Evolutionary conservation across 2,113 vertebrate genomes (phyloP), one percentile per base, ranked within the genome.

Genomic region (Psilopogon haemacephalus): DNA sequence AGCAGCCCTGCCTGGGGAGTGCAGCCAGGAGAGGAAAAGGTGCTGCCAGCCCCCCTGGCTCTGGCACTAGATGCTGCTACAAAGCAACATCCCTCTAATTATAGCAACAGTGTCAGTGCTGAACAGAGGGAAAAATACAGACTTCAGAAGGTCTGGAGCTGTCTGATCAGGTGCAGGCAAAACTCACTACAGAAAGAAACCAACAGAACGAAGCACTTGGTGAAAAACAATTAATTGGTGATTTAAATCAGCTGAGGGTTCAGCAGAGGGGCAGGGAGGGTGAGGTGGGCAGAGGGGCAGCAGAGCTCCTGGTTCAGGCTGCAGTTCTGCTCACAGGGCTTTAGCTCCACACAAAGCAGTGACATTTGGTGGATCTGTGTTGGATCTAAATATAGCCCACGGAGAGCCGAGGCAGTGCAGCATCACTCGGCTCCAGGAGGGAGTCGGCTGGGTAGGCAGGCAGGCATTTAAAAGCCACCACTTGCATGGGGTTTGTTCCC

Each of bases 11-110:
- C 24, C 12, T 2, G 37, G 48, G 68, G 23, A 90, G 27, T 0
- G 3, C 2, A 4, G 58, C 88, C 88, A 64, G 76, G 85, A 77
- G 76, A 84, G 83, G 78, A 73, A 6, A 85, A 92, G 79, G 88
- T 80, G 72, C 83, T 94, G 93, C 69, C 83, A 93, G 90, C 84
- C 58, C 60, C 60, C 15, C 60, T 8, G 2, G 24, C 48, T 32
- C 46, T 91, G 87, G 94, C 91, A 77, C 87, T 77, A 44, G 82
- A 75, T 88, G 91, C 89, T 96, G 93, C 93, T 88, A 67, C 89
- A 40, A 89, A 92, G 78, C 89, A 71, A 44, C 74, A 40, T 77
- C 64, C 0, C 27, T 91, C 94, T 92, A 92, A 94, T 96, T 93
- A 88, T 93, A 94, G 91, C 19, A 93, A 93, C 79, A 8, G 56